Base-by-base conservation (phyloP, 2,797 vertebrate species). In the Oryzias sinensis region DNA sequence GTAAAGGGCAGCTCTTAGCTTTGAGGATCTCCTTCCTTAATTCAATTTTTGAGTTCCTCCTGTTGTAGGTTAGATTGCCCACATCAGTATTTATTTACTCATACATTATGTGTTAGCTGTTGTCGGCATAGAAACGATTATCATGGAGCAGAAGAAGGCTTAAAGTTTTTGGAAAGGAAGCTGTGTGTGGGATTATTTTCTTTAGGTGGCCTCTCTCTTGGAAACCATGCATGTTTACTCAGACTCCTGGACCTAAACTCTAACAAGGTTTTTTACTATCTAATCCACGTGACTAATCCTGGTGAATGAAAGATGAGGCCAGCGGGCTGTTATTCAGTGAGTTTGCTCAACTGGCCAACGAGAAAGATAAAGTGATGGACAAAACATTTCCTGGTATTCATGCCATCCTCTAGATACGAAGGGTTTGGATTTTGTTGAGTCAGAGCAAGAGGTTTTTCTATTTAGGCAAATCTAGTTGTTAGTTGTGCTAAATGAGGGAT, bases 321-420 rank as follows among this genome's bases (percentile, higher is more conserved):
- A 60, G 65, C n/a, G 7, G 72, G 71, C 20, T 68, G 68, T 74
- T 77, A 59, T 65, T 56, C 48, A 54, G 43, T 17, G 57, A 53
- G 49, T 68, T 82, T 70, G 71, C 61, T 72, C 73, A 80, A 77
- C 76, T 54, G 46, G 50, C 60, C 56, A n/a, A 62, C 49, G 20
- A 47, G 64, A 64, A 81, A 73, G 66, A 57, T 53, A 68, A 48
- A 53, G 57, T 25, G 56, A 53, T 65, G 68, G 56, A 72, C 61
- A 64, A 52, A 66, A 62, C 55, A 68, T 68, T 65, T 55, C 58
- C 71, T 58, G 58, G 33, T 72, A 68, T 80, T 77, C 50, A 63
- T 69, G 71, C 68, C 71, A 53, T 74, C 54, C 58, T 60, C 75
- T 72, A 83, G 84, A 81, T 67, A 75, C 79, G 59, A 63, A 64